Percentiles rank a stretch among this genome's conserved stretches.
Conservation (phyloP, 2,888 invertebrate genomes). For the Drosophila putrida region DNA sequence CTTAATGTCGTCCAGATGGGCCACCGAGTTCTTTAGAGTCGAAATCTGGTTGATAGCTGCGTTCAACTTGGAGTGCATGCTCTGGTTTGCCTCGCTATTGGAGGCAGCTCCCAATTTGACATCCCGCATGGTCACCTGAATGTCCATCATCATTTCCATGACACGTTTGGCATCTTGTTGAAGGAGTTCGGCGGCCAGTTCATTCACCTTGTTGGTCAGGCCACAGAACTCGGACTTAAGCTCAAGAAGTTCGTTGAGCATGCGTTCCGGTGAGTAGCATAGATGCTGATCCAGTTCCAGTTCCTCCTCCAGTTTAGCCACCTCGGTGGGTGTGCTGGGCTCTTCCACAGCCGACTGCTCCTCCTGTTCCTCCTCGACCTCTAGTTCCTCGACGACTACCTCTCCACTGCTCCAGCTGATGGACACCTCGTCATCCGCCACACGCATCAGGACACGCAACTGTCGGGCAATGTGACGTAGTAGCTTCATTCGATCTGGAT, state of each 20-base stretch:
- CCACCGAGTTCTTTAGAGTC: conserved; percentile 51
- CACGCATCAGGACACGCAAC: conserved; percentile 56
- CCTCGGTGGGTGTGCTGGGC: conserved; percentile 47
- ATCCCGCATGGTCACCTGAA: conserved; percentile 66
- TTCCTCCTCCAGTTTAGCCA: conserved; percentile 62
- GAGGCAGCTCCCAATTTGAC: conserved; percentile 38
- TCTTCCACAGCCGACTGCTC: conserved; percentile 18
- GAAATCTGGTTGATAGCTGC: conserved; percentile 39
- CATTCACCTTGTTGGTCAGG: conserved; percentile 79
- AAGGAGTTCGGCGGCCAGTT: conserved; percentile 69
- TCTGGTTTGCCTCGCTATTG: conserved; percentile 54
- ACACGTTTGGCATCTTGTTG: conserved; percentile 72
- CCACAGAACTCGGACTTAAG: conserved; percentile 77
- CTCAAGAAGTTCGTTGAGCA: conserved; percentile 77
- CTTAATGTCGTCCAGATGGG: conserved; percentile 88
- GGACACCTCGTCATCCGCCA: conserved; percentile 49
- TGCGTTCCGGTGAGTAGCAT: conserved; percentile 74
- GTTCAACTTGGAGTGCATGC: conserved; percentile 39
- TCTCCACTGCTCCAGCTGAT: conserved; percentile 68
- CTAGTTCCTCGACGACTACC: conserved; percentile 32
- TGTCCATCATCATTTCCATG: conserved; percentile 59
- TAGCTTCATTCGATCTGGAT: conserved; percentile 46
- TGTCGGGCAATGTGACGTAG: conserved; percentile 60
- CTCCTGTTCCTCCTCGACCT: conserved; percentile 49
- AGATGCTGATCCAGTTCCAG: conserved; percentile 69